phyloP scores from a whole-genome alignment of 2,113 vertebrate genomes.

The Tylochromis polylepis region DNA sequence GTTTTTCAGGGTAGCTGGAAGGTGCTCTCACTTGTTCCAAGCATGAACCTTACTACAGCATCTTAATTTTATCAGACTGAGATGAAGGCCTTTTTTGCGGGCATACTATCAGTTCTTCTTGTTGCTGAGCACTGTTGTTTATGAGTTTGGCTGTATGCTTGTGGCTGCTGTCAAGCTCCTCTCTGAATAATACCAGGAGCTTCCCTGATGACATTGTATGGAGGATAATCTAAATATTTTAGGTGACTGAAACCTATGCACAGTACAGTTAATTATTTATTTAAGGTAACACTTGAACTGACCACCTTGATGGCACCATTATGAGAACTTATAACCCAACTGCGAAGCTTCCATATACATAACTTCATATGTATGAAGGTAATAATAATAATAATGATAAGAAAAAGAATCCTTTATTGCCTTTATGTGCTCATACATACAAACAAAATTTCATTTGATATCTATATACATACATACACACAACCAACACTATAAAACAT shows the following conservation, averaged over 20 bases:
- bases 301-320: neutral
- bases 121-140: neutral
- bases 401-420: neutral
- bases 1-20: neutral
- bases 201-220: neutral
- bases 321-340: neutral
- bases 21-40: neutral
- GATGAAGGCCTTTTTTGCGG: neutral
- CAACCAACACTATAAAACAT: neutral
- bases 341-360: neutral
- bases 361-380: neutral
- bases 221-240: neutral
- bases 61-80: neutral
- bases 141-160: neutral
- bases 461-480: neutral
- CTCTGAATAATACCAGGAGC: neutral
- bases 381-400: rapidly evolving
- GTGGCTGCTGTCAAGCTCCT: neutral
- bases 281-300: rapidly evolving
- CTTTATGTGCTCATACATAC: neutral
- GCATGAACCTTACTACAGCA: neutral
- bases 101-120: neutral
- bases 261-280: rapidly evolving
- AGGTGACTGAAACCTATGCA: neutral
- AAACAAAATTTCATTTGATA: neutral